Percentiles rank a stretch among this genome's conserved stretches.
phyloP scores from a whole-genome alignment of 2,888 invertebrate species.

The Drosophila quinaria region DNA sequence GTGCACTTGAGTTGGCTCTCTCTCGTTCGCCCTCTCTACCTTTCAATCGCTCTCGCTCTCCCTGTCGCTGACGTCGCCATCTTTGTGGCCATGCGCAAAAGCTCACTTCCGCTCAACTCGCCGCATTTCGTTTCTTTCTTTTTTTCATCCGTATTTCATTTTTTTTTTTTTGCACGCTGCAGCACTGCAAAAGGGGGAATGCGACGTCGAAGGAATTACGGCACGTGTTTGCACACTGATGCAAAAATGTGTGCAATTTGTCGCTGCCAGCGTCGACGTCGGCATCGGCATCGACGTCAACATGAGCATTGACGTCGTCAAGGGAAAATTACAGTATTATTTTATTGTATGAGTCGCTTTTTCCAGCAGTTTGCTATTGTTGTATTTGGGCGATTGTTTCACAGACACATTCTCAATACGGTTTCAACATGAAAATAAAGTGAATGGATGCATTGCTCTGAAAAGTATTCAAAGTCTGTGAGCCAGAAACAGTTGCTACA shows the following conservation, averaged over 20 bases:
- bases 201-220: slow-evolving; percentile 61
- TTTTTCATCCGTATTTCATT: too few species aligned
- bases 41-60: slow-evolving; percentile 9
- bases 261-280: slow-evolving; percentile 47
- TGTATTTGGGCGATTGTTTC: slow-evolving; percentile 12
- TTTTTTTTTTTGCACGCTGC: slow-evolving; percentile 32
- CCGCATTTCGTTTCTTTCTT: slow-evolving; percentile 38
- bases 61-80: slow-evolving; percentile 45
- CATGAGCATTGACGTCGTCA: slow-evolving; percentile 59
- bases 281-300: slow-evolving; percentile 5
- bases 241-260: slow-evolving; percentile 67
- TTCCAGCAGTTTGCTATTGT: not conserved
- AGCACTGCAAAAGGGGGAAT: slow-evolving; percentile 15
- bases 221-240: slow-evolving; percentile 83
- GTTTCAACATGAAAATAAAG: slow-evolving; percentile 5
- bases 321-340: slow-evolving; percentile 48
- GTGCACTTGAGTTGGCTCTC: slow-evolving; percentile 33
- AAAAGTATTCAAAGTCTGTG: not conserved
- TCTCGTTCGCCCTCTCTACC: slow-evolving; percentile 13
- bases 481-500: not conserved
- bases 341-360: slow-evolving; percentile 16
- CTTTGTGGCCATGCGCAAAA: slow-evolving; percentile 69
- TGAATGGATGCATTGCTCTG: slow-evolving; percentile 15
- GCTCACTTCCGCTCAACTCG: slow-evolving; percentile 70
- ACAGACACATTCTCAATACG: slow-evolving; percentile 16